Conservation (phyloP, 2,113 vertebrate genomes). For the Catagonus wagneri region DNA sequence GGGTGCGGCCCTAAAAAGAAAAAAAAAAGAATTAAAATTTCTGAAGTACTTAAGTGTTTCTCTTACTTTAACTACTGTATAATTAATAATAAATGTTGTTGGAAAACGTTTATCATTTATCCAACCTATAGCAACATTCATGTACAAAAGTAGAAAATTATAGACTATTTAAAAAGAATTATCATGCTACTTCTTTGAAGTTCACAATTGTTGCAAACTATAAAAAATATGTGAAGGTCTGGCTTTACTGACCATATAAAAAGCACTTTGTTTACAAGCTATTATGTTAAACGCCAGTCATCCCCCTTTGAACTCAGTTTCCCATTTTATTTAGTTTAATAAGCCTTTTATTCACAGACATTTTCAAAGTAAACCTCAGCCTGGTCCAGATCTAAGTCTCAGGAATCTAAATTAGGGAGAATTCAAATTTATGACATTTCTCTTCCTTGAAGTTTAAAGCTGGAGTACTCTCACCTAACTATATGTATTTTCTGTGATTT, state of each 20-base stretch:
- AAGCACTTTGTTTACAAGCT: slow-evolving; percentile 7
- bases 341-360: background rate
- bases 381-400: background rate
- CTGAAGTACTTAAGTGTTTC: background rate
- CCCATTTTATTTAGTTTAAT: slow-evolving; percentile 20
- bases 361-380: background rate
- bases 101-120: slow-evolving; percentile 2
- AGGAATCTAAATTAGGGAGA: background rate
- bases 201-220: slow-evolving; percentile 23
- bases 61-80: background rate
- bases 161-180: background rate
- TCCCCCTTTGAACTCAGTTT: background rate
- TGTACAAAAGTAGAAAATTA: background rate
- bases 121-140: background rate
- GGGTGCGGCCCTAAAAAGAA: too few species aligned
- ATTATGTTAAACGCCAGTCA: background rate
- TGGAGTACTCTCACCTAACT: background rate
- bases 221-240: background rate
- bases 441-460: background rate
- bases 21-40: too few species aligned
- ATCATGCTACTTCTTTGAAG: background rate
- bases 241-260: background rate
- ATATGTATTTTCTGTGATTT: background rate
- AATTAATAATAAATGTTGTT: slow-evolving; percentile 4
- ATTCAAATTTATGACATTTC: background rate